phyloP scores from a whole-genome alignment of 2,797 vertebrate species.

The Heliangelus exortis region DNA sequence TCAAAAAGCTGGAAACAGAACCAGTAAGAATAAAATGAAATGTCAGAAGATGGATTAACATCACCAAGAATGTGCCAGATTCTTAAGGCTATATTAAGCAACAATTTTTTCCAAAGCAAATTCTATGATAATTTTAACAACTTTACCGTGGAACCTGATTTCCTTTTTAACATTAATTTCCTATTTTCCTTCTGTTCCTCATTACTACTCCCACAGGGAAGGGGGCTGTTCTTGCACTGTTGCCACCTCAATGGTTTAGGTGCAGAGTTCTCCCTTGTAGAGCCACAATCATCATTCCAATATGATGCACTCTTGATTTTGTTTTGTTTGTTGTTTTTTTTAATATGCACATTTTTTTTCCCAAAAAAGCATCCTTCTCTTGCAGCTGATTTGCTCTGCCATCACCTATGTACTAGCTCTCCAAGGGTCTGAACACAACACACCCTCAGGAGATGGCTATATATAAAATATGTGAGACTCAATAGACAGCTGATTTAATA shows the following conservation, averaged over 20 bases:
- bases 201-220: not conserved
- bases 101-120: constrained; percentile 28
- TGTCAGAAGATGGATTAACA: constrained; percentile 69
- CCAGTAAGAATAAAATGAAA: constrained; percentile 63
- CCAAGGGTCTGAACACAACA: constrained; percentile 16
- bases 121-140: constrained; percentile 58
- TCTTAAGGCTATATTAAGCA: constrained; percentile 69
- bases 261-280: not conserved
- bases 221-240: not conserved
- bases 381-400: constrained; percentile 15
- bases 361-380: not conserved
- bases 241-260: not conserved
- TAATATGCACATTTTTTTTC: not conserved
- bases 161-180: constrained; percentile 13
- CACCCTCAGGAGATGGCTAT: constrained; percentile 37
- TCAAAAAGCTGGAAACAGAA: constrained; percentile 69
- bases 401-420: constrained; percentile 44
- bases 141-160: not conserved
- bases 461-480: constrained; percentile 63
- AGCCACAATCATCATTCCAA: not conserved
- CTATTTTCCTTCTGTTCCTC: constrained; percentile 5
- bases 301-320: not conserved
- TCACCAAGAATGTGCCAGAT: constrained; percentile 45
- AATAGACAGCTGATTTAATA: constrained; percentile 69
- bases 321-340: not conserved